Percentiles rank a stretch among this genome's conserved stretches.
Evolutionary conservation across 2,888 invertebrate genomes (phyloP).

Genomic region (Hylaea fasciaria): DNA sequence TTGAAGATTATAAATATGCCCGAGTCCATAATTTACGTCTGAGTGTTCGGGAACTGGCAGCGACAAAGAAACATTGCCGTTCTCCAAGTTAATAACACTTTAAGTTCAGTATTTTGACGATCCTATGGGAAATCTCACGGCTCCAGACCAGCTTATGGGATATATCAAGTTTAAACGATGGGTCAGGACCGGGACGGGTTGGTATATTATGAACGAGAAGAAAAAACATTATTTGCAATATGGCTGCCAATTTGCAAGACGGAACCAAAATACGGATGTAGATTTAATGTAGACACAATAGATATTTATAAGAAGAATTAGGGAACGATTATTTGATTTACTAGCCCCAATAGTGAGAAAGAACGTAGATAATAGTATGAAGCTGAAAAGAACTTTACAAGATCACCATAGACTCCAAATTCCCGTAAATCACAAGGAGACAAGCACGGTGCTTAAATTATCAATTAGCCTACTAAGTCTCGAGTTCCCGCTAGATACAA

Average conservation of each 20-base stretch:
- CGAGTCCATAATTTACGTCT: constrained; percentile 8
- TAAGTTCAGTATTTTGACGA: constrained; percentile 39
- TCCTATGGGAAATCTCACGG: constrained; percentile 41
- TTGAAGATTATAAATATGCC: constrained; percentile 26
- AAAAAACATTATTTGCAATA: constrained; percentile 9
- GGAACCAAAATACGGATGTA: too few relatives aligned
- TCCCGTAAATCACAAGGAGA: too few relatives aligned
- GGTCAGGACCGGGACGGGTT: constrained; percentile 9
- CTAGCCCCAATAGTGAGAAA: too few relatives aligned
- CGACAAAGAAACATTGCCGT: constrained; percentile 40
- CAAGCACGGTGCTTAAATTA: too few relatives aligned
- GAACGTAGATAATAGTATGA: too few relatives aligned
- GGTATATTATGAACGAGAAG: constrained; percentile 11
- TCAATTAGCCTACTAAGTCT: too few relatives aligned
- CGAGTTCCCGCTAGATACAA: too few relatives aligned
- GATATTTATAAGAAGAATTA: too few relatives aligned
- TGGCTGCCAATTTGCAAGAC: constrained; percentile 3
- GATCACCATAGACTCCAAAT: too few relatives aligned
- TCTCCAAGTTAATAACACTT: constrained; percentile 41
- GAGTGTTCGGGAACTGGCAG: constrained; percentile 24
- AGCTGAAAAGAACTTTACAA: too few relatives aligned
- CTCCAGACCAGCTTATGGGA: constrained; percentile 31
- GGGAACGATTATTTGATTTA: too few relatives aligned
- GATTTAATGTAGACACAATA: too few relatives aligned
- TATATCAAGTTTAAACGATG: constrained; percentile 21